Evolutionary conservation across 2,888 invertebrate species (phyloP).

Genomic region (Meteorus cinctellus): DNA sequence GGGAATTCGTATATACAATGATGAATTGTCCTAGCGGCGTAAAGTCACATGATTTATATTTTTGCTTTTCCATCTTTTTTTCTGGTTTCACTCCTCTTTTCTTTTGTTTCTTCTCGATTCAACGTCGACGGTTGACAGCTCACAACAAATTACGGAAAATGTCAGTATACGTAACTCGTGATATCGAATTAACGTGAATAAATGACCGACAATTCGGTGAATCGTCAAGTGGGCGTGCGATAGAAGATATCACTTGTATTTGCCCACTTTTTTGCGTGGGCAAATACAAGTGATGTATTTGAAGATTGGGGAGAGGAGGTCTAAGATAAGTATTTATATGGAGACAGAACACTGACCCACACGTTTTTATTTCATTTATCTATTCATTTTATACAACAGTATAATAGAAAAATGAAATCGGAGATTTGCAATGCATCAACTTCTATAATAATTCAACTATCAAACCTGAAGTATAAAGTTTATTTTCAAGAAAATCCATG

Average conservation of each 20-base stretch:
- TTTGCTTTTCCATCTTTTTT: slow-evolving; percentile 35
- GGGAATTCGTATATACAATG: slow-evolving; percentile 46
- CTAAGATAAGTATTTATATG: not conserved
- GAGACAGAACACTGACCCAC: too few relatives aligned
- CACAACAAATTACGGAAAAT: slow-evolving; percentile 53
- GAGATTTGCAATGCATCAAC: too few relatives aligned
- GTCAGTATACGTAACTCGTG: slow-evolving; percentile 46
- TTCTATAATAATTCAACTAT: too few relatives aligned
- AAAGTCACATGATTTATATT: slow-evolving; percentile 40
- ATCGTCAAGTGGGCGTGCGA: slow-evolving; percentile 21
- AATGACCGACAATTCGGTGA: slow-evolving; percentile 6
- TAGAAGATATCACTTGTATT: too few relatives aligned
- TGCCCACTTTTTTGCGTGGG: slow-evolving; percentile 1
- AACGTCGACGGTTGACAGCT: slow-evolving; percentile 30
- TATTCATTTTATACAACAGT: too few relatives aligned
- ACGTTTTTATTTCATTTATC: too few relatives aligned
- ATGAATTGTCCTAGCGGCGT: slow-evolving; percentile 31
- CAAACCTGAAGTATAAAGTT: not conserved
- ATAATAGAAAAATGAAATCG: too few relatives aligned
- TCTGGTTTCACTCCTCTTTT: slow-evolving; percentile 23
- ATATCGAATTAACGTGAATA: slow-evolving; percentile 19
- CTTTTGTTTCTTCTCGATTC: slow-evolving; percentile 42
- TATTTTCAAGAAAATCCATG: not conserved
- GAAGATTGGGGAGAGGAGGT: not conserved
- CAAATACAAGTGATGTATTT: slow-evolving; percentile 12